Conservation (phyloP, 1,140 invertebrate genomes). For the Antheraea pernyi region DNA sequence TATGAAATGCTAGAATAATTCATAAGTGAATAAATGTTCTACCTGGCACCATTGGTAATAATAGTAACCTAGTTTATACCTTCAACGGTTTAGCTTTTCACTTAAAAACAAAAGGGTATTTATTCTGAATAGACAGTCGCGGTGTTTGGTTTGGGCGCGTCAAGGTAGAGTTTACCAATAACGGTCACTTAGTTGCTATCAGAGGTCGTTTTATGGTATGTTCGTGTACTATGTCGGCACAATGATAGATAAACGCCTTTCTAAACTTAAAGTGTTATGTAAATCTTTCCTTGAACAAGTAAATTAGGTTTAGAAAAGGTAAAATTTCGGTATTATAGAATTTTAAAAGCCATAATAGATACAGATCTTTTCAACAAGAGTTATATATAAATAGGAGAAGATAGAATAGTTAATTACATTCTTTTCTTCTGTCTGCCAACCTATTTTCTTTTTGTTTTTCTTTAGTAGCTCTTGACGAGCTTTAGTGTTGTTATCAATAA, state of each 20-base stretch:
- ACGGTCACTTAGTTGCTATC: constrained; percentile 5
- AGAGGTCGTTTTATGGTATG: constrained; percentile 1
- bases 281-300: neutral
- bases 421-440: too few relatives aligned
- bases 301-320: neutral
- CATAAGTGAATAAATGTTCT: neutral
- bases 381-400: too few relatives aligned
- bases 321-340: neutral
- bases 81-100: constrained; percentile 11
- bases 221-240: neutral
- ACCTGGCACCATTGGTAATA: neutral
- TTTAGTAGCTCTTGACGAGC: too few relatives aligned
- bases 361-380: too few relatives aligned
- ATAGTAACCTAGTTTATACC: too few relatives aligned
- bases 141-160: constrained; percentile 8
- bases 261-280: constrained; percentile 12
- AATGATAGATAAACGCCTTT: neutral
- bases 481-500: too few relatives aligned
- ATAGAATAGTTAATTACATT: too few relatives aligned
- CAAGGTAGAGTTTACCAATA: constrained; percentile 21
- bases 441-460: too few relatives aligned
- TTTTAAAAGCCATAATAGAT: too few relatives aligned
- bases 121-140: neutral
- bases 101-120: constrained; percentile 18
- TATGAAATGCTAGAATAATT: neutral